phyloP scores from a whole-genome alignment of 2,113 vertebrate species.

The Cephalopterus ornatus region DNA sequence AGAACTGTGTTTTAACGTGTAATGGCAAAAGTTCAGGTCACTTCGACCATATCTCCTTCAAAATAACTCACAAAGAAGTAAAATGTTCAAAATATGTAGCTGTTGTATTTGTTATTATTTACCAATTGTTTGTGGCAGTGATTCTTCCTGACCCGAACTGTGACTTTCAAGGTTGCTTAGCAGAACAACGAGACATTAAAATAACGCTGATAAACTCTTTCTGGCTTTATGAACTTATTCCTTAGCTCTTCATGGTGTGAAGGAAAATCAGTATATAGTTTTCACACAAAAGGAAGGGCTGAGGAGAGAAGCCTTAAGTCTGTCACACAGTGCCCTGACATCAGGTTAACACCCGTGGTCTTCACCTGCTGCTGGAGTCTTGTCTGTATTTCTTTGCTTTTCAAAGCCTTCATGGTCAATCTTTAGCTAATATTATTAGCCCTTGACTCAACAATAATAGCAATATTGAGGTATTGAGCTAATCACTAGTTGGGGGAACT shows the following conservation, averaged over 20 bases:
- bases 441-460: neutral
- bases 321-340: accelerated
- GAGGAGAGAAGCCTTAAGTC: neutral
- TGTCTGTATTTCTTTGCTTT: neutral
- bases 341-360: neutral
- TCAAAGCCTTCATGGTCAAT: neutral
- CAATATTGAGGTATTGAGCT: neutral
- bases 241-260: neutral
- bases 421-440: neutral
- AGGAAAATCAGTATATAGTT: neutral
- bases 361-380: neutral
- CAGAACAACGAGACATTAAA: neutral
- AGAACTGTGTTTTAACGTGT: neutral
- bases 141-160: neutral
- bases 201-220: neutral
- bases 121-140: neutral
- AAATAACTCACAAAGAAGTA: neutral
- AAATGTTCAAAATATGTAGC: neutral
- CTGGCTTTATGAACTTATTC: neutral
- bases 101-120: neutral
- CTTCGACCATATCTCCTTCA: neutral
- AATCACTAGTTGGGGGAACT: neutral
- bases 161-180: neutral
- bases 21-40: neutral
- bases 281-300: neutral